Conservation (phyloP, 2,888 invertebrate genomes). For the Drosophila meridiana region DNA sequence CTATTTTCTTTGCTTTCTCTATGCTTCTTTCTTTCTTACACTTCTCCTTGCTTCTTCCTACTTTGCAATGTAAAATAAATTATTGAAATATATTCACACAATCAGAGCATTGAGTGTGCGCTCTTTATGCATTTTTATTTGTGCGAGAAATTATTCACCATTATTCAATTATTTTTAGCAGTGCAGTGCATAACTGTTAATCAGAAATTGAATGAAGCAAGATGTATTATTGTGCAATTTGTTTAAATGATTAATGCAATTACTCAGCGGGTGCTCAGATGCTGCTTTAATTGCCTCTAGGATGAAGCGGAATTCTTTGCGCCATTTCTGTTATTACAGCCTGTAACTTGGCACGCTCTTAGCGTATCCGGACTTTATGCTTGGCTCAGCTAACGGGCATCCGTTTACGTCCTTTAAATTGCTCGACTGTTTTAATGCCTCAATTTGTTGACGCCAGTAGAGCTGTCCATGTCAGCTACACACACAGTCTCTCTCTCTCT, state of each 20-base stretch:
- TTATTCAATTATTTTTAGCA: conserved; percentile 1
- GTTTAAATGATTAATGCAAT: conserved; percentile 56
- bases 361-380: not conserved
- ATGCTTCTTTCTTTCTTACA: not conserved
- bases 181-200: not conserved
- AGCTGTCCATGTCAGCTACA: conserved; percentile 9
- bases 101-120: not conserved
- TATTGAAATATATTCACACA: conserved; percentile 29
- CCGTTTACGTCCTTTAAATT: conserved; percentile 22
- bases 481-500: not conserved
- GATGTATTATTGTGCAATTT: conserved; percentile 41
- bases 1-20: conserved; percentile 3
- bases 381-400: conserved; percentile 8
- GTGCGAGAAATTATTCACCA: not conserved
- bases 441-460: conserved; percentile 27
- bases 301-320: not conserved
- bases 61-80: conserved; percentile 28
- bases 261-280: conserved; percentile 38
- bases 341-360: conserved; percentile 5
- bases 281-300: conserved; percentile 11
- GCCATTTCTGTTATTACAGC: conserved; percentile 9
- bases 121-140: not conserved
- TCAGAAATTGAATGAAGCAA: not conserved
- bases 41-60: not conserved
- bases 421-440: conserved; percentile 28